Percentiles rank a stretch among this genome's conserved stretches.
phyloP scores from a whole-genome alignment of 2,113 vertebrate genomes.

The Clarias gariepinus region DNA sequence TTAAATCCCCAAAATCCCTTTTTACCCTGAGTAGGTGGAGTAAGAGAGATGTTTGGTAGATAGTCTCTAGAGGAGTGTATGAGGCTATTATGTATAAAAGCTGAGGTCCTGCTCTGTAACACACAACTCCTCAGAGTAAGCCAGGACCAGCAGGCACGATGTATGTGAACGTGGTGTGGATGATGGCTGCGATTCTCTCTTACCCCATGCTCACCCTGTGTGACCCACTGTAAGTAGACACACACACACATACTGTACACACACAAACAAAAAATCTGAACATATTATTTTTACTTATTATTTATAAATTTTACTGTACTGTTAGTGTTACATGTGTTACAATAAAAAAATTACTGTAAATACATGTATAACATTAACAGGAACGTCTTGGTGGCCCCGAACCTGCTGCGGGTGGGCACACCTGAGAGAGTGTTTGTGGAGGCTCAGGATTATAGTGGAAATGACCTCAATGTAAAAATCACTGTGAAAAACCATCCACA shows the following conservation, averaged over 20 bases:
- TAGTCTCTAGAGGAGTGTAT: no score
- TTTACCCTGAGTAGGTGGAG: background rate
- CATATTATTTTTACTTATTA: no score
- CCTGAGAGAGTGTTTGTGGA: slow-evolving; percentile 71
- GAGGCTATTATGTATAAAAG: slow-evolving; percentile 35
- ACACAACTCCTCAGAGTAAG: background rate
- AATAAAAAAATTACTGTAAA: no score
- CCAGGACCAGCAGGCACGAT: slow-evolving; percentile 18
- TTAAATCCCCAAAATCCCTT: background rate
- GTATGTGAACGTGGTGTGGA: slow-evolving; percentile 35
- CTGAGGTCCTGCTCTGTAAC: background rate
- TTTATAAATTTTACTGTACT: no score
- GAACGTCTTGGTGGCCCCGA: slow-evolving; percentile 66
- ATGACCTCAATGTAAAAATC: slow-evolving; percentile 38
- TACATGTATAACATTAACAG: slow-evolving; percentile 42
- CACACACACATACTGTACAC: background rate
- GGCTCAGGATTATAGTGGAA: slow-evolving; percentile 61
- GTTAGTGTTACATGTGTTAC: no score
- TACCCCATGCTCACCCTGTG: slow-evolving; percentile 37
- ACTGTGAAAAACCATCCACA: slow-evolving; percentile 60
- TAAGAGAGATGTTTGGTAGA: background rate
- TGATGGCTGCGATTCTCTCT: slow-evolving; percentile 30
- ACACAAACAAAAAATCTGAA: no score
- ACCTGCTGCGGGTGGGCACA: slow-evolving; percentile 68
- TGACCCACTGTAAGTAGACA: slow-evolving; percentile 51